Evolutionary conservation across 2,797 vertebrate genomes (phyloP), one percentile per base, ranked within the genome.

Genomic region (Falco cherrug): DNA sequence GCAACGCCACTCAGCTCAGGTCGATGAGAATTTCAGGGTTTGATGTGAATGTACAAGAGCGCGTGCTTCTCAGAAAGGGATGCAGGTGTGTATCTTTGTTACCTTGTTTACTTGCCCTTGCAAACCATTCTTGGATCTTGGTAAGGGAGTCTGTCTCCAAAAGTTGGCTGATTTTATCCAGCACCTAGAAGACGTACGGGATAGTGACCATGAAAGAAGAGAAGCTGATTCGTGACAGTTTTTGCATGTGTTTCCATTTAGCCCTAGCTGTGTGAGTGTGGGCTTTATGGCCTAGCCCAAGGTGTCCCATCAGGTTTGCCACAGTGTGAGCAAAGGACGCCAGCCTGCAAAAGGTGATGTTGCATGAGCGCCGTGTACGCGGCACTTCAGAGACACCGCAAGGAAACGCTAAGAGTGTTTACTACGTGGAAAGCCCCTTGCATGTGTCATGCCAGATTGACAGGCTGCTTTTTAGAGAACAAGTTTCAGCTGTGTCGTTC

Each of bases 61-160:
- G 0, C 4, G 0, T 7, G 4, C 37, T 70, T 57, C 78, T 57
- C 48, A 73, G 35, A 33, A 61, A 19, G 28, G 31, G 39, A 20
- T 28, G 19, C 47, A 16, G n/a, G 13, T 10, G 7, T 17, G 3
- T 10, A 10, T 57, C 74, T 96, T 73, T 45, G 75, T 97, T 87
- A 98, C 96, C 97, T 97, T 90, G 93, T 53, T 78, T 24, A 57
- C 65, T 97, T 91, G 97, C 91, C 3, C 59, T 95, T 56, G 94
- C 28, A 16, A 98, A 54, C 98, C 97, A 98, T 26, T 91, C 78
- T 41, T 97, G 87, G 61, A 98, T 97, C 53, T 97, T 91, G 3
- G 54, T 74, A 74, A 98, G 76, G 1, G 97, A 98, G 48, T 98
- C 97, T 3, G 95, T 98, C 41, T 57, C 96, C 33, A 98, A 84